phyloP scores from a whole-genome alignment of 2,888 invertebrate species.

The Tachina grossa region DNA sequence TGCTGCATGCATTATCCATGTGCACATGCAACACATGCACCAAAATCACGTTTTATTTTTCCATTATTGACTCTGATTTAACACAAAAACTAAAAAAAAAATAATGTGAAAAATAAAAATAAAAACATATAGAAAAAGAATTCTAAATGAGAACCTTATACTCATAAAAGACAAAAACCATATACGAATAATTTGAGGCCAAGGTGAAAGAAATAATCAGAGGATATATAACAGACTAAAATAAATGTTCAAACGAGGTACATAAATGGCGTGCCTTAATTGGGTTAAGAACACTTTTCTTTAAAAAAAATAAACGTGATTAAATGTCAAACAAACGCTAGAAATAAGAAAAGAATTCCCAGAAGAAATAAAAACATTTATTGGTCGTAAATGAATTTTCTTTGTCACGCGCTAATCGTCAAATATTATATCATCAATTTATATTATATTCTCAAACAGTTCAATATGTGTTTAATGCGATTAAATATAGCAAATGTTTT shows the following conservation, averaged over 20 bases:
- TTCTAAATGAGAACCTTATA: constrained; percentile 56
- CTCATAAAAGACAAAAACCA: constrained; percentile 22
- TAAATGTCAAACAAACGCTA: constrained; percentile 17
- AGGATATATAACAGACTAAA: constrained; percentile 32
- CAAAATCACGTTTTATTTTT: constrained; percentile 33
- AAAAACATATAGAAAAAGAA: constrained; percentile 36
- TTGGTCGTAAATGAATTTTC: constrained; percentile 26
- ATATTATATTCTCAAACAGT: not conserved
- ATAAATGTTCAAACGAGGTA: constrained; percentile 17
- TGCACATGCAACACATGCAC: constrained; percentile 1
- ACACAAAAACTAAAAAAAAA: constrained; percentile 33
- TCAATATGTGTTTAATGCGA: no score
- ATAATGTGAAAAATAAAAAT: not conserved
- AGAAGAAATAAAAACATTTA: constrained; percentile 23
- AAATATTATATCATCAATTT: constrained; percentile 37
- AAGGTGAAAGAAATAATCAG: constrained; percentile 62
- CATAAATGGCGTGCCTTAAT: constrained; percentile 44
- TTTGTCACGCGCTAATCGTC: constrained; percentile 34
- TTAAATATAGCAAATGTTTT: no score
- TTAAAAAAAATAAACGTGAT: constrained; percentile 37
- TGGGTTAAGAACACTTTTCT: constrained; percentile 52
- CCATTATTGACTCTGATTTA: constrained; percentile 61
- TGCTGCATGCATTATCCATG: not conserved
- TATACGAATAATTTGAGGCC: constrained; percentile 62
- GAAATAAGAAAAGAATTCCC: not conserved